phyloP scores from a whole-genome alignment of 2,113 vertebrate genomes.

The Fregetta grallaria region DNA sequence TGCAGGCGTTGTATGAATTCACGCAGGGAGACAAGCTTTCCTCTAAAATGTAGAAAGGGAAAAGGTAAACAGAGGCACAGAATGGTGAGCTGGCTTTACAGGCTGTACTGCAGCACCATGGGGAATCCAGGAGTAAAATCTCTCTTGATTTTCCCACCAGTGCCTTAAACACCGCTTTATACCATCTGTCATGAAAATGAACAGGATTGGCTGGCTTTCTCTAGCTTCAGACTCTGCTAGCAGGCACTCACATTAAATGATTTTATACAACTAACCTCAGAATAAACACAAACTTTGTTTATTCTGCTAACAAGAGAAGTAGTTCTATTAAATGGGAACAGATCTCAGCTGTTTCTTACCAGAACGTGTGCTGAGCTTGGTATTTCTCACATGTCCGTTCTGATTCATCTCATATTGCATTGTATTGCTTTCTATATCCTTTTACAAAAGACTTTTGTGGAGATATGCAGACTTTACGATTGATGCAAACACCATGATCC shows the following conservation, averaged over 20 bases:
- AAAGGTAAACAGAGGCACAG: constrained; percentile 13
- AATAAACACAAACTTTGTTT: constrained; percentile 48
- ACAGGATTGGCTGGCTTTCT: background rate
- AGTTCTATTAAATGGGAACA: constrained; percentile 13
- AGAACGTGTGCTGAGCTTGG: background rate
- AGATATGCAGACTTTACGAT: background rate
- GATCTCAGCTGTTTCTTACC: constrained; percentile 17
- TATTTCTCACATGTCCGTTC: constrained; percentile 7
- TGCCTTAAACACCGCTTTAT: background rate
- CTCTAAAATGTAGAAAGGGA: background rate
- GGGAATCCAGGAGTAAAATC: constrained; percentile 32
- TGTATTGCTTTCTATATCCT: background rate
- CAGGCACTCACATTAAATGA: background rate
- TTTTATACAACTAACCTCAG: constrained; percentile 5
- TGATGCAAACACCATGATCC: background rate
- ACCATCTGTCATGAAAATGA: constrained; percentile 34
- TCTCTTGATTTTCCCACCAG: constrained; percentile 26
- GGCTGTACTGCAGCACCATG: background rate
- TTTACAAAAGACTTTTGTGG: background rate
- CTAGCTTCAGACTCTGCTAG: constrained; percentile 11
- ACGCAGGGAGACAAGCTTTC: background rate
- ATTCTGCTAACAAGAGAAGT: constrained; percentile 19
- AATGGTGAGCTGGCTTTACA: background rate
- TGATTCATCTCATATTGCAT: constrained; percentile 25
- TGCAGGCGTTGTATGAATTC: background rate